Conservation (phyloP, 2,888 invertebrate species). For the Julus scanicus region DNA sequence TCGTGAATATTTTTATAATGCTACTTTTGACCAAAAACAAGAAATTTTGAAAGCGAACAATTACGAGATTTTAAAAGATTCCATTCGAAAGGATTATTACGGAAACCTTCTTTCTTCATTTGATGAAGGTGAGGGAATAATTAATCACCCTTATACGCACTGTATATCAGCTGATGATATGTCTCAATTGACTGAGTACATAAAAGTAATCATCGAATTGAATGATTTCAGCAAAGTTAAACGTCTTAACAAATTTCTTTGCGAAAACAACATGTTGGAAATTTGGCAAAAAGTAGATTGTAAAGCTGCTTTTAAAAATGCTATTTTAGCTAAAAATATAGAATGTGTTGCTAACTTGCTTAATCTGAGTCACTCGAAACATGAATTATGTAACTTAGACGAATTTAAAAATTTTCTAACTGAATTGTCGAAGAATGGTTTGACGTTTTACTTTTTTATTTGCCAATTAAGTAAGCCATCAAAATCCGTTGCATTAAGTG, state of each 20-base stretch:
- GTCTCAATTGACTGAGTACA: not conserved
- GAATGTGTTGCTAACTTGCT: not conserved
- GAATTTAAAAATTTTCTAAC: not conserved
- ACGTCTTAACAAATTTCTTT: not conserved
- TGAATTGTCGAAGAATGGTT: not conserved
- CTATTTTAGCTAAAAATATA: too few relatives aligned
- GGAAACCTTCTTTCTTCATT: not conserved
- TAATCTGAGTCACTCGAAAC: not conserved
- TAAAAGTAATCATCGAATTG: not conserved
- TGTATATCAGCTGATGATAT: not conserved
- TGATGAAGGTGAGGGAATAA: not conserved
- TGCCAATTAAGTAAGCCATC: not conserved
- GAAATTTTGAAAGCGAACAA: not conserved
- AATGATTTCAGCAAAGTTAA: not conserved
- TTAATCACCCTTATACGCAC: not conserved
- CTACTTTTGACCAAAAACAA: not conserved
- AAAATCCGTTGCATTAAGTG: not conserved
- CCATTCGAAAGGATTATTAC: not conserved
- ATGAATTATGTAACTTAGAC: not conserved
- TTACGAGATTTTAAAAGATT: not conserved
- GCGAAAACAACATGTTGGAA: not conserved
- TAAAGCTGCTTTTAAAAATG: too few relatives aligned
- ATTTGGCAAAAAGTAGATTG: not conserved
- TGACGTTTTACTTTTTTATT: not conserved
- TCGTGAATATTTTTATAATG: not conserved